Evolutionary conservation across 2,888 invertebrate species (phyloP).

Genomic region (Matsumyia berberina): DNA sequence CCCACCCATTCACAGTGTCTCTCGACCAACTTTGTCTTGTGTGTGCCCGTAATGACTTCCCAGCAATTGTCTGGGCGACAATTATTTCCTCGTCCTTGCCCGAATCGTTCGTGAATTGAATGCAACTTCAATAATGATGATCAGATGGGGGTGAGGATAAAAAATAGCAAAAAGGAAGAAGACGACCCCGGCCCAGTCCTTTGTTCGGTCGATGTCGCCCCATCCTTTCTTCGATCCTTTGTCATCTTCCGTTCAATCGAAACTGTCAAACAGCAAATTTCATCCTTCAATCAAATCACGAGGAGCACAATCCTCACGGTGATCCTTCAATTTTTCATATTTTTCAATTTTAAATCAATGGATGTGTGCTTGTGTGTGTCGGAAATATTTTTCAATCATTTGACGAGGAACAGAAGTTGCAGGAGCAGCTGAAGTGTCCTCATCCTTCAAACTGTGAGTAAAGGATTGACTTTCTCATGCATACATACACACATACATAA

Average conservation of each 20-base stretch:
- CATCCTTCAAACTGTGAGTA: conserved; percentile 58
- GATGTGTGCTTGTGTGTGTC: conserved; percentile 17
- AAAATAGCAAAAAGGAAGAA: not conserved
- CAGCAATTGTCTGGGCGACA: conserved; percentile 72
- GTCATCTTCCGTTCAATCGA: conserved; percentile 80
- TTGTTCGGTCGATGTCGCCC: not conserved
- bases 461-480: conserved; percentile 70
- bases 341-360: conserved; percentile 71
- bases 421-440: conserved; percentile 60
- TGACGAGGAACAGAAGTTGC: conserved; percentile 71
- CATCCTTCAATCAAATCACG: conserved; percentile 82
- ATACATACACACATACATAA: not conserved
- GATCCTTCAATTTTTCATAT: conserved; percentile 76
- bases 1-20: not conserved
- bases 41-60: conserved; percentile 58
- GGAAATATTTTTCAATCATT: conserved; percentile 74
- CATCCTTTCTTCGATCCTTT: conserved; percentile 33
- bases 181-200: not conserved
- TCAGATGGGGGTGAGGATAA: conserved; percentile 62
- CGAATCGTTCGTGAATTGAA: conserved; percentile 67
- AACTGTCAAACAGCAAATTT: conserved; percentile 82
- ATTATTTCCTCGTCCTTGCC: conserved; percentile 69
- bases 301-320: conserved; percentile 70
- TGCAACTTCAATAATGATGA: conserved; percentile 71
- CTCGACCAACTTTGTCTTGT: conserved; percentile 54